Base-by-base conservation (phyloP, 1,140 invertebrate species). In the Drosophila chauvacae region DNA sequence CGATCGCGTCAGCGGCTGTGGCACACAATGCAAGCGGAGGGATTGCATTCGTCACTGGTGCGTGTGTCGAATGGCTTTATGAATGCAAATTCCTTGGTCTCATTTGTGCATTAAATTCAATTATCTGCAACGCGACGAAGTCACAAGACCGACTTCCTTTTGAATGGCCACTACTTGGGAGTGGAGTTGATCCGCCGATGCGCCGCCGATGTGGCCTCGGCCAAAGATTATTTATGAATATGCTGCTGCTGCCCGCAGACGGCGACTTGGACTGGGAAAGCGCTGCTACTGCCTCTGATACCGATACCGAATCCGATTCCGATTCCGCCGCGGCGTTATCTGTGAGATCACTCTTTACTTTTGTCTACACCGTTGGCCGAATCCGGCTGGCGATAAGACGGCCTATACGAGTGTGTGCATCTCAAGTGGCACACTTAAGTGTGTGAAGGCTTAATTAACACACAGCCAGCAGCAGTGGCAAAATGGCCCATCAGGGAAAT, bases 361-460 rank as follows among this genome's bases (percentile, higher is more conserved):
- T 51, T 69, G 57, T 55, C 71, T 76, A 76, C 71, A 35, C 72
- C 37, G 61, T 57, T 72, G 73, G 72, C 44, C 77, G 59, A 61
- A 75, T 80, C 58, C 58, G 66, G 47, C 69, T 47, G 57, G 50
- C 55, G 82, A 82, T 80, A 87, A 72, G 77, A 37, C 20, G 60
- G 47, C 41, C 47, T 39, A 65, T 50, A 47, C 23, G 30, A 53
- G 44, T 39, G 37, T 66, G 72, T 55, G 45, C 33, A 74, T 75
- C 70, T 87, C 77, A 75, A 87, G 84, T 87, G 72, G 80, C 80
- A 64, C 80, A 88, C 84, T 88, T 90, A 64, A 87, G 64, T 68
- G 83, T 83, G 77, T 80, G 85, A 80, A 84, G 84, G 72, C 84
- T 88, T 84, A 88, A 87, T 88, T 87, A 88, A 83, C 84, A 83